Evolutionary conservation across 2,797 vertebrate species (phyloP), one percentile per base, ranked within the genome.

Genomic region (Sphaeramia orbicularis): DNA sequence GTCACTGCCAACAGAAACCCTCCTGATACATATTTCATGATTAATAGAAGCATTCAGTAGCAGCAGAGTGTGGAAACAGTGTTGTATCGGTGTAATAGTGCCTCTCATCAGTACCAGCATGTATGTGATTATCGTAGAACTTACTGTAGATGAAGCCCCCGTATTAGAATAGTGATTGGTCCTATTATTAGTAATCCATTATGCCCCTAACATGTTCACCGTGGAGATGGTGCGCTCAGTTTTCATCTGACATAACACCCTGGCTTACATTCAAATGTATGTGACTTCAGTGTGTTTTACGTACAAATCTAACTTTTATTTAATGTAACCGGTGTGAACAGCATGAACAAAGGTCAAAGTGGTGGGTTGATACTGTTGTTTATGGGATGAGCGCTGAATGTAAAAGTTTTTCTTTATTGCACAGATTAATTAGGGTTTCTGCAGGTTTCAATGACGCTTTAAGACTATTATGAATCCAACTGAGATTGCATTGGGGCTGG

Each of bases 21-120:
- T 47, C 58, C 12, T 43, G 15, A 56, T 59, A 55, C 41, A 57
- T 30, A 32, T 12, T 68, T 18, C 51, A 57, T 76, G 59, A 69
- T 49, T 35, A 64, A 5, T 65, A 70, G 48, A 15, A 78, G 38
- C 74, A 51, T 9, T 35, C 48, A 51, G 65, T 72, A 75, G 69
- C 60, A 60, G 38, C 70, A 70, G 50, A 59, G 65, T 77, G 60
- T 65, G 57, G 38, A 72, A 58, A 24, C 64, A 36, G 78, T 69
- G 64, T 74, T 65, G 80, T 81, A 19, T 71, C 70, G 66, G 75
- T 86, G 82, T 81, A 44, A 78, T 77, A 75, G 74, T 85, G 74
- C 76, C 79, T 81, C 68, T 78, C 63, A 74, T 79, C 71, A 60
- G 74, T 83, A 74, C 80, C 83, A 83, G 71, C 71, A 78, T 85